Base-by-base conservation (phyloP, 1,140 invertebrate species). In the Zaprionus ghesquierei region DNA sequence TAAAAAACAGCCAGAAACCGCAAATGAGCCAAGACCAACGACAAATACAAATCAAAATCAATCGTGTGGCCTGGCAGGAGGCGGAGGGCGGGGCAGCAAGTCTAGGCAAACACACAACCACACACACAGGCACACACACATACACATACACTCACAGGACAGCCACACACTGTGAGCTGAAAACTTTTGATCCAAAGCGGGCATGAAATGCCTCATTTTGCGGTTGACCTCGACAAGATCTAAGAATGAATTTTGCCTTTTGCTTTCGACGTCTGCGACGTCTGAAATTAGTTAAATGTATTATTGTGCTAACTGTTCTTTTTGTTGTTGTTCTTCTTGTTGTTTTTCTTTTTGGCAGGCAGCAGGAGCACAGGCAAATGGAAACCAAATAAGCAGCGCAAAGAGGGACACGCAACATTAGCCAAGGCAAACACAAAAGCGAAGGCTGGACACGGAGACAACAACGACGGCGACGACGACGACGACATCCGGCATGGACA, bases 321-420 rank as follows among this genome's bases (percentile, higher is more conserved):
- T 20, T 41, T 2, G 8, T 35, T 44, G n/a, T 69, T 79, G 18
- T 66, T 53, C 15, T 44, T 25, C 15, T 18, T 13, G 18, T 49
- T 74, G 60, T 63, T 62, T 44, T 70, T 73, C 61, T 85, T 76
- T n/a, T 71, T 76, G 84, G 35, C 35, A 41, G 35, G 35, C 33
- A 15, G 70, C 70, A 27, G 22, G 64, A 33, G 22, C 69, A 61
- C 74, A 70, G 38, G 69, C 79, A 82, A 89, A 87, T 89, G 82
- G 79, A 77, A 82, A 60, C 62, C 82, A 87, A 87, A 82, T 87
- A 87, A 54, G 50, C 49, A 31, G 50, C 56, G 35, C 25, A 15
- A 65, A 62, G 56, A 53, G 66, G 66, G 78, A 82, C 61, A 82
- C 82, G 75, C 75, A 69, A 70, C 81, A 86, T 87, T 87, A 79